phyloP scores from a whole-genome alignment of 2,113 vertebrate genomes.

The Columba livia region DNA sequence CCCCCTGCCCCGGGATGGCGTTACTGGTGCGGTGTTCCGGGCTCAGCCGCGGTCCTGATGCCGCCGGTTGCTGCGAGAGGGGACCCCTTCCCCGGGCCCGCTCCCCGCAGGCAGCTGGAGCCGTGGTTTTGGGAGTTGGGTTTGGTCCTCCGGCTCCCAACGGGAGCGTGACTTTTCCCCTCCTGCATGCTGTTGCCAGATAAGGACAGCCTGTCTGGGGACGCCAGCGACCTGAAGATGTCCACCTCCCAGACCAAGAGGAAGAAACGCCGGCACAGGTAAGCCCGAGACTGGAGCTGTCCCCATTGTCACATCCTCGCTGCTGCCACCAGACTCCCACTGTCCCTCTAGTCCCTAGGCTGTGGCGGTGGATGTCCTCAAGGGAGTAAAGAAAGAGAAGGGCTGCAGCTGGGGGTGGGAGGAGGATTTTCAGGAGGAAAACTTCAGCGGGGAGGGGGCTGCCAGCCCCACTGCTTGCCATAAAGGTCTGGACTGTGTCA shows the following conservation, averaged over 20 bases:
- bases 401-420: background rate
- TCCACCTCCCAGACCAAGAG: constrained; percentile 81
- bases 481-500: background rate
- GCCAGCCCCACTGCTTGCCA: background rate
- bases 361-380: background rate
- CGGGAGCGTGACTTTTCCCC: constrained; percentile 9
- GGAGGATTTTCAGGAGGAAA: background rate
- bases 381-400: background rate
- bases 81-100: background rate
- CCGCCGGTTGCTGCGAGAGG: background rate
- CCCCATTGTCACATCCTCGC: background rate
- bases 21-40: background rate
- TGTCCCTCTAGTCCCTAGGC: background rate
- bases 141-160: background rate
- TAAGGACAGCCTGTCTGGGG: constrained; percentile 85
- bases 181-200: constrained; percentile 73
- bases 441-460: background rate
- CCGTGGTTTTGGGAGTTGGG: background rate
- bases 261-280: constrained; percentile 95
- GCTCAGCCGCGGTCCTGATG: background rate
- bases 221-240: constrained; percentile 80
- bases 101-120: background rate
- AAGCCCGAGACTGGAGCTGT: background rate
- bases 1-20: background rate
- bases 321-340: background rate